Evolutionary conservation across 2,888 invertebrate genomes (phyloP).

Genomic region (Sericinus montela): DNA sequence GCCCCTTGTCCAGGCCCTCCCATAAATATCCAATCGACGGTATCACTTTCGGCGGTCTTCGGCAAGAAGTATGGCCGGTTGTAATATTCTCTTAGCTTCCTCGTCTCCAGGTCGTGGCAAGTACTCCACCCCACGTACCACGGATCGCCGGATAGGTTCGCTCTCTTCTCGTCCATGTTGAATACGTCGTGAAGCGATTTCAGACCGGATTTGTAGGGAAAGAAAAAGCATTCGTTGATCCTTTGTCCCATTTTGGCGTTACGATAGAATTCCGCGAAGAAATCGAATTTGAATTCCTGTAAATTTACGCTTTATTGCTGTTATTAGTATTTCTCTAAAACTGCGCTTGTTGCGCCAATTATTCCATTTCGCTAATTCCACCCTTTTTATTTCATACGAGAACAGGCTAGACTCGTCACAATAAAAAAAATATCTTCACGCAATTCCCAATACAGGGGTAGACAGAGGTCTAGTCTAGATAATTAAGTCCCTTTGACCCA

Average conservation of each 20-base stretch:
- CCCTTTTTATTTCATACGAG: too few relatives aligned
- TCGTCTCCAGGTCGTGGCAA: slow-evolving; percentile 91
- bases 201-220: slow-evolving; percentile 95
- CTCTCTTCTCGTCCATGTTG: slow-evolving; percentile 85
- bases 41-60: slow-evolving; percentile 89
- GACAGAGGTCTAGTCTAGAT: too few relatives aligned
- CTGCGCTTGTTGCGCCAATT: background rate
- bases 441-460: too few relatives aligned
- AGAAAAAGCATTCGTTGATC: slow-evolving; percentile 90
- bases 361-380: background rate
- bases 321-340: too few relatives aligned
- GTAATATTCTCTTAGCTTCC: slow-evolving; percentile 87
- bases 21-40: slow-evolving; percentile 98
- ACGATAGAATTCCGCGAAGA: slow-evolving; percentile 88
- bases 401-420: too few relatives aligned
- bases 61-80: slow-evolving; percentile 94
- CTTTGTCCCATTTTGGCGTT: slow-evolving; percentile 73
- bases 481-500: too few relatives aligned
- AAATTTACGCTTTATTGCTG: too few relatives aligned
- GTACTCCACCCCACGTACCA: slow-evolving; percentile 96
- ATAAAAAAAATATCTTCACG: too few relatives aligned
- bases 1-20: slow-evolving; percentile 96
- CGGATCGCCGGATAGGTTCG: slow-evolving; percentile 81
- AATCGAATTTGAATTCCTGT: slow-evolving; percentile 87
- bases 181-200: slow-evolving; percentile 88